Evolutionary conservation across 2,888 invertebrate genomes (phyloP).

Genomic region (Ophioninae sp.): DNA sequence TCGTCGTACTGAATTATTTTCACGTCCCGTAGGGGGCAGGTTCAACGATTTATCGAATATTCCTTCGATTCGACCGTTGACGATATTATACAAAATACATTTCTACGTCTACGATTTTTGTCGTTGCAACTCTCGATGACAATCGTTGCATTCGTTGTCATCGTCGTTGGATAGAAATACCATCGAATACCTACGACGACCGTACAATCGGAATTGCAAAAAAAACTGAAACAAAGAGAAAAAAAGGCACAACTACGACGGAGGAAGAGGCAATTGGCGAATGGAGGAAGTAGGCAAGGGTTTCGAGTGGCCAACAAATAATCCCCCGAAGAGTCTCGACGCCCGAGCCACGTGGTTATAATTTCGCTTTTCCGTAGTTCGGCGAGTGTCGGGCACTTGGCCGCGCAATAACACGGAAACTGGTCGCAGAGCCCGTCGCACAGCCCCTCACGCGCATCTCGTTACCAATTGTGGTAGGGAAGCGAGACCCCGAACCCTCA

Average conservation of each 20-base stretch:
- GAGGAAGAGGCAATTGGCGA: too few species aligned
- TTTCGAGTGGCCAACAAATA: conserved; percentile 37
- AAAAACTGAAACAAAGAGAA: background rate
- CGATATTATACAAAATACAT: too few species aligned
- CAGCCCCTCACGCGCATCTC: conserved; percentile 57
- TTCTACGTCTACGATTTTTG: too few species aligned
- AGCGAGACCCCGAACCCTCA: too few species aligned
- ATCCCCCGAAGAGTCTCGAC: conserved; percentile 15
- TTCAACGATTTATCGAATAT: too few species aligned
- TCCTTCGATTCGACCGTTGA: background rate
- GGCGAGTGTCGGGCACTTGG: conserved; percentile 38
- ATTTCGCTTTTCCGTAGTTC: conserved; percentile 15
- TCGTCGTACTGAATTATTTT: too few species aligned
- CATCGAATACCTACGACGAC: background rate
- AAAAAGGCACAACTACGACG: too few species aligned
- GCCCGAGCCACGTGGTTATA: conserved; percentile 2
- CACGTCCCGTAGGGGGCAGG: too few species aligned
- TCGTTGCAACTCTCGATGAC: too few species aligned
- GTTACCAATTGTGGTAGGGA: conserved; percentile 40
- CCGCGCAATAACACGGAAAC: conserved; percentile 37
- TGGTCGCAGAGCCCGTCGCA: conserved; percentile 37
- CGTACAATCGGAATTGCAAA: background rate
- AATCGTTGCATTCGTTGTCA: too few species aligned
- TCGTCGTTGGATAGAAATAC: too few species aligned
- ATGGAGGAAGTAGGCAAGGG: conserved; percentile 5